Base-by-base conservation (phyloP, 35 echinoderm and acorn worm genomes). In the Ophiothrix spiculata region DNA sequence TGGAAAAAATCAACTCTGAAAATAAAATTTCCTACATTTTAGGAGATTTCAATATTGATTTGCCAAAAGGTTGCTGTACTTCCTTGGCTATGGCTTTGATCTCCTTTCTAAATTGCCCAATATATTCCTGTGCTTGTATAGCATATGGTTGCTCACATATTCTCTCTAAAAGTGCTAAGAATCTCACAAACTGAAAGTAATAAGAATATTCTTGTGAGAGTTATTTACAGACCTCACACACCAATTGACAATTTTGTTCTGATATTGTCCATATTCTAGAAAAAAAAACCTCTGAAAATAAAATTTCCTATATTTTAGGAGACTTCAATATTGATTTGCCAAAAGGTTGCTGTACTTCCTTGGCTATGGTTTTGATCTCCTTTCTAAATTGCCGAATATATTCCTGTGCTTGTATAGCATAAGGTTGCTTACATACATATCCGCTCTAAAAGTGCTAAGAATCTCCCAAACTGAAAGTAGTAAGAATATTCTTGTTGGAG, bases 101-200 rank as follows among this genome's bases (percentile, higher is more conserved):
- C 31, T 90, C 77, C 31, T 80, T 40, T 35, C 95, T 82, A 63
- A 88, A 97, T 49, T 88, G 90, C 39, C 90, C 33, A 15, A 97
- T 87, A 77, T 87, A 97, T 4, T 90, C 87, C 37, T 85, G 78
- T 15, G 80, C 87, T 38, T 97, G 83, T n/a, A 86, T 97, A 31
- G 95, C 91, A 77, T 90, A 93, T 0, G 95, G 95, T 34, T 93
- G 95, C 28, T 91, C 60, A 0, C 90, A 23, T 31, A 97, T 88
- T 73, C 95, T 87, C 56, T 97, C 91, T 84, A 97, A 32, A 25
- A 97, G 39, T 64, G 32, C 75, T 21, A 90, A 82, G 38, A 97
- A 89, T 46, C 84, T 92, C 39, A 64, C 36, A 87, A 92, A 97
- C 94, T 97, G 87, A 38, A 78, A 79, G n/a, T 37, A 78, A 79